phyloP scores from a whole-genome alignment of 2,113 vertebrate species.

The Gymnobelideus leadbeateri region DNA sequence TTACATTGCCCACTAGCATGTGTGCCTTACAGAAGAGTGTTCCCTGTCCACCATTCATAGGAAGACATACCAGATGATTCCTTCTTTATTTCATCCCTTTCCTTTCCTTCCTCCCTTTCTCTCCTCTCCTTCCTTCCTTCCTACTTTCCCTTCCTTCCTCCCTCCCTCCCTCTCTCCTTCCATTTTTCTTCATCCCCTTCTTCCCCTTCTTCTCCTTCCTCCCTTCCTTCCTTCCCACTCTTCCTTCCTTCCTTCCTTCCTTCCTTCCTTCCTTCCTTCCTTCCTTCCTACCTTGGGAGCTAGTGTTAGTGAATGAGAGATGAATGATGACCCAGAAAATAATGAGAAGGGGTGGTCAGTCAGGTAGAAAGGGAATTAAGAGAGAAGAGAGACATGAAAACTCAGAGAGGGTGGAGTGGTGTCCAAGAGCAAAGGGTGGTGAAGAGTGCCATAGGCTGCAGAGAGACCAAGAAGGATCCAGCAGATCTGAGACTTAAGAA shows the following conservation, averaged over 20 bases:
- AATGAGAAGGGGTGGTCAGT: background rate
- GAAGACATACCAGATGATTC: conserved; percentile 11
- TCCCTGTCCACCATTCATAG: conserved; percentile 42
- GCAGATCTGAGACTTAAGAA: no score
- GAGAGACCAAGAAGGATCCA: background rate
- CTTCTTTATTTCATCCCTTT: background rate
- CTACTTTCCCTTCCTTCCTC: background rate
- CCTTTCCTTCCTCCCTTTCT: no score
- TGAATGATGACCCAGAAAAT: background rate
- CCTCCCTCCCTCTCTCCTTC: accelerated
- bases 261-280: background rate
- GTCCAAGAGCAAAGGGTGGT: background rate
- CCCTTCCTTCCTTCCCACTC: no score
- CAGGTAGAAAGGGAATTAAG: background rate
- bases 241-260: background rate
- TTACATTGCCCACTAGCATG: conserved; percentile 72
- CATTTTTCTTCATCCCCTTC: accelerated
- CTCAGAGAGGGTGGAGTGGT: background rate
- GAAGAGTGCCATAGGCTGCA: background rate
- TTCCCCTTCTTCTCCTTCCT: no score
- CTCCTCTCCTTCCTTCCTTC: accelerated
- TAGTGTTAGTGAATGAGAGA: background rate
- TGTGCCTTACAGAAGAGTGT: conserved; percentile 71
- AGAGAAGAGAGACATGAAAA: background rate
- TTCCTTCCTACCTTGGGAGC: background rate